Evolutionary conservation across 92 coral and sea anemone genomes (phyloP).

Genomic region (Epizoanthus illoricatus): DNA sequence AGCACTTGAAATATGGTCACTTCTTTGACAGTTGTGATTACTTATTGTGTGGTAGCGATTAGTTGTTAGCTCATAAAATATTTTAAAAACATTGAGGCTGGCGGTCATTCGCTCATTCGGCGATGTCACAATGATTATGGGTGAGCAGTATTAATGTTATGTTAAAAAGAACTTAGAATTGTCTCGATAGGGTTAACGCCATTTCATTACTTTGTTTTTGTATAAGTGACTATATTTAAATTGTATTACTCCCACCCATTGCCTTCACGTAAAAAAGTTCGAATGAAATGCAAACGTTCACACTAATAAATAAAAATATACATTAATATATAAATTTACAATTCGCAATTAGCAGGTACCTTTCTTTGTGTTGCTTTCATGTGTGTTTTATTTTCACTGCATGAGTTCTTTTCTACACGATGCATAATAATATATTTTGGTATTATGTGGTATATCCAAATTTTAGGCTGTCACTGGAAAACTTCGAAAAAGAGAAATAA

Average conservation of each 20-base stretch:
- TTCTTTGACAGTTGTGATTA: constrained; percentile 12
- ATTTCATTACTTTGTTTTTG: constrained; percentile 1
- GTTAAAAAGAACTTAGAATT: background rate
- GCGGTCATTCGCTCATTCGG: constrained; percentile 19
- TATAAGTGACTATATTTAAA: too few species aligned
- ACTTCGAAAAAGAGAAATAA: too few species aligned
- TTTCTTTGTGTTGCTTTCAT: background rate
- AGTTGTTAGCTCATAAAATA: constrained; percentile 14
- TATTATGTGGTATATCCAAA: background rate
- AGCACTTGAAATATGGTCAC: constrained; percentile 20
- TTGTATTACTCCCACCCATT: background rate
- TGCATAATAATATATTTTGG: background rate
- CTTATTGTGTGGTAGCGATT: constrained; percentile 11
- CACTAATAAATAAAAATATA: background rate
- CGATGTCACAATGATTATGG: background rate
- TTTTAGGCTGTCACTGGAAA: background rate
- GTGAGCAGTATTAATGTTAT: background rate
- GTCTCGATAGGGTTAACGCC: background rate
- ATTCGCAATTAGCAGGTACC: background rate
- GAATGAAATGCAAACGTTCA: constrained; percentile 1
- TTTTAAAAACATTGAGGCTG: constrained; percentile 5
- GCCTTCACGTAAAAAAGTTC: background rate
- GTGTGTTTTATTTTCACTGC: background rate
- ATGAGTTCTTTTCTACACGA: background rate
- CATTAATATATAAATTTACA: background rate